These are phyloP conservation scores for Cossypha dichroa DNA, from an alignment of 2,797 vertebrate genomes.

Conservation along the genomic window DNA sequence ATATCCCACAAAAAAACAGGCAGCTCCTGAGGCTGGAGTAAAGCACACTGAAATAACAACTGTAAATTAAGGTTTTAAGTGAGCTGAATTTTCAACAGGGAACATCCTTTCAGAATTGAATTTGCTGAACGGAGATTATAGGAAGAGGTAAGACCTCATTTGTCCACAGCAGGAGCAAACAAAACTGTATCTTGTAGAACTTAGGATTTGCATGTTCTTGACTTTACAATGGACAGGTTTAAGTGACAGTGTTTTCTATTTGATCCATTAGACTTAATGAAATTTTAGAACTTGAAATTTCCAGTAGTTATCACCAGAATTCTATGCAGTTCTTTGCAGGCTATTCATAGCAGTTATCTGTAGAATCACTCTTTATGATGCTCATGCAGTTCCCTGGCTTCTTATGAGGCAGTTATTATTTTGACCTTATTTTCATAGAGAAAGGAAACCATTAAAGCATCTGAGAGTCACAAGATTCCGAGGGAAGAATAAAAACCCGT, in stretches of 20 bases:
- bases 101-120: not conserved
- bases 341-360: not conserved
- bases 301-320: not conserved
- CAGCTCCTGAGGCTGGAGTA: not conserved
- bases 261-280: not conserved
- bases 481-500: not conserved
- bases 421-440: not conserved
- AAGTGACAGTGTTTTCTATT: not conserved
- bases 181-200: not conserved
- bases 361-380: not conserved
- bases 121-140: not conserved
- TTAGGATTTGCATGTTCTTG: not conserved
- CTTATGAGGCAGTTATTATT: not conserved
- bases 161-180: not conserved
- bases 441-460: not conserved
- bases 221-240: not conserved
- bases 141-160: not conserved
- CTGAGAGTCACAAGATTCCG: not conserved
- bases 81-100: not conserved
- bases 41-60: not conserved
- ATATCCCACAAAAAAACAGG: not conserved
- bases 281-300: not conserved
- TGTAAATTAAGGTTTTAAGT: not conserved
- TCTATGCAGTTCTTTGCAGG: not conserved
- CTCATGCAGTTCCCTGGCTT: not conserved